Percentiles rank a stretch among this genome's conserved stretches.
phyloP scores from a whole-genome alignment of 1,140 invertebrate species.

The Maconellicoccus hirsutus region DNA sequence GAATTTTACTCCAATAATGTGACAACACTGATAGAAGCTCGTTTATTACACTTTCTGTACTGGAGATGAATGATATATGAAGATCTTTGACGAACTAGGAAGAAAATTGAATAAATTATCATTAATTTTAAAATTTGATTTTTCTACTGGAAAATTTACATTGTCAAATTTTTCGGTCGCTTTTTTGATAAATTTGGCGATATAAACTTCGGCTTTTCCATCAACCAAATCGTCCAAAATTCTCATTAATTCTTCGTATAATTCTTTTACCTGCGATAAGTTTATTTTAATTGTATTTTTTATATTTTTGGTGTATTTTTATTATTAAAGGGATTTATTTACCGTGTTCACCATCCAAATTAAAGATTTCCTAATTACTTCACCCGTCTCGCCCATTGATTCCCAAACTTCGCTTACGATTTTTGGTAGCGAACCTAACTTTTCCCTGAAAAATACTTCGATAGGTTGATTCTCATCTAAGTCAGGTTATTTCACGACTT shows the following conservation, averaged over 20 bases:
- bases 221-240: conserved; percentile 52
- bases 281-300: conserved; percentile 29
- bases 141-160: conserved; percentile 24
- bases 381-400: conserved; percentile 66
- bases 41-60: conserved; percentile 57
- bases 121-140: neutral
- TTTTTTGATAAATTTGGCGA: conserved; percentile 51
- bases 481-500: conserved; percentile 23
- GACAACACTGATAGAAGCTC: conserved; percentile 46
- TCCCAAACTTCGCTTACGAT: conserved; percentile 70
- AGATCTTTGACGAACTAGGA: conserved; percentile 53
- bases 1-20: conserved; percentile 53
- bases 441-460: conserved; percentile 39
- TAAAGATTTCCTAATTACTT: conserved; percentile 59
- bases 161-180: conserved; percentile 62
- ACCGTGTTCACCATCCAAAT: conserved; percentile 57
- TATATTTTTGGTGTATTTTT: neutral
- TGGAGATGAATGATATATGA: conserved; percentile 60
- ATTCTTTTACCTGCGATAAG: conserved; percentile 49
- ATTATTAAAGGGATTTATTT: too few relatives aligned
- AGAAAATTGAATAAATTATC: conserved; percentile 18
- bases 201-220: conserved; percentile 55
- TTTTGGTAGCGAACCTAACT: conserved; percentile 60
- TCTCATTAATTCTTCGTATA: conserved; percentile 54
- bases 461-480: conserved; percentile 17